phyloP scores from a whole-genome alignment of 2,113 vertebrate species.

The Oncorhynchus clarkii region DNA sequence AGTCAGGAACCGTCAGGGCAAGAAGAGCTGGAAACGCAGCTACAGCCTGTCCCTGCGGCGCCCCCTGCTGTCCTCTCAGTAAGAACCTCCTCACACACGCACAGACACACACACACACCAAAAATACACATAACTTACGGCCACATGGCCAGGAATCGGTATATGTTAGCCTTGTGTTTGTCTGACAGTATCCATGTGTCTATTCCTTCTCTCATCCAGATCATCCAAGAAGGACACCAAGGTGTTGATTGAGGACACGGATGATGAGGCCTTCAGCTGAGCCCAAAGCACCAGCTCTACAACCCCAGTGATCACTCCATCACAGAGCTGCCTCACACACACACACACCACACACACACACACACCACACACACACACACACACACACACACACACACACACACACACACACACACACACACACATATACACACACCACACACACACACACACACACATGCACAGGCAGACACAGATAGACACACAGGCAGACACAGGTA shows the following conservation, averaged over 20 bases:
- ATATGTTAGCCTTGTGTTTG: background rate
- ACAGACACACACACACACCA: background rate
- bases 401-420: conserved; percentile 16
- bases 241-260: conserved; percentile 97
- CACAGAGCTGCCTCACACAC: conserved; percentile 44
- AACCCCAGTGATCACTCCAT: conserved; percentile 4
- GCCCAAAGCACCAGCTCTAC: conserved; percentile 30
- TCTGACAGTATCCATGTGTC: background rate
- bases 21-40: conserved; percentile 88
- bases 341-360: conserved; percentile 14
- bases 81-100: conserved; percentile 27
- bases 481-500: conserved; percentile 45
- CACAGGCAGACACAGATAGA: conserved; percentile 2
- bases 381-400: conserved; percentile 2
- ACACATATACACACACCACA: conserved; percentile 4
- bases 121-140: too few relatives aligned
- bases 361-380: conserved; percentile 8
- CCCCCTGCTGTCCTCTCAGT: conserved; percentile 89
- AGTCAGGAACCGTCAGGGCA: conserved; percentile 91
- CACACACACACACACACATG: background rate
- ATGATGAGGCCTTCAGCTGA: conserved; percentile 95
- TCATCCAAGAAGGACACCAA: conserved; percentile 94
- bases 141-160: background rate
- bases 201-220: conserved; percentile 62
- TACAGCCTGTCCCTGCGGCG: conserved; percentile 88